Percentiles rank a stretch among this genome's conserved stretches.
Conservation (phyloP, 2,113 vertebrate genomes). For the Paralichthys olivaceus region DNA sequence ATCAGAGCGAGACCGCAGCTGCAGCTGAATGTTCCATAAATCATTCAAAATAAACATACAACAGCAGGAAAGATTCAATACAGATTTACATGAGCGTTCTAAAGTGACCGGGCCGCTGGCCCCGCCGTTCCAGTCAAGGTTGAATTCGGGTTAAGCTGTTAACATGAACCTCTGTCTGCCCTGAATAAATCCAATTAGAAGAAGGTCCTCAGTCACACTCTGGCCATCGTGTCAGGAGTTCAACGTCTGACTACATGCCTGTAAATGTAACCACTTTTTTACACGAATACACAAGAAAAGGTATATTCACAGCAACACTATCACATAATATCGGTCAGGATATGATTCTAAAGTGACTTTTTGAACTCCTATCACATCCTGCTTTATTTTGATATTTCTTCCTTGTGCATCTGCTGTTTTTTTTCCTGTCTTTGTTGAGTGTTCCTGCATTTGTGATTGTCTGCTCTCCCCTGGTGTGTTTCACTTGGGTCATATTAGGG, state of each 20-base stretch:
- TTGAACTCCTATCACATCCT: too few relatives aligned
- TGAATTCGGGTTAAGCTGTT: conserved; percentile 10
- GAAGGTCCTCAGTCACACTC: not conserved
- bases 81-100: not conserved
- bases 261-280: not conserved
- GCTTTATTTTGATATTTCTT: too few relatives aligned
- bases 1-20: conserved; percentile 27
- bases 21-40: conserved; percentile 21
- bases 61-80: not conserved
- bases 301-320: too few relatives aligned
- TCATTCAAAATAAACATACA: conserved; percentile 16
- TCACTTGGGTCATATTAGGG: too few relatives aligned
- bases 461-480: too few relatives aligned
- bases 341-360: too few relatives aligned
- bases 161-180: conserved; percentile 18
- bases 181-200: conserved; percentile 5
- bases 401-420: too few relatives aligned
- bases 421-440: too few relatives aligned
- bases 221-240: not conserved
- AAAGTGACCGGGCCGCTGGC: conserved; percentile 18
- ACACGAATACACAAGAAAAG: too few relatives aligned
- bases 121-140: not conserved
- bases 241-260: not conserved
- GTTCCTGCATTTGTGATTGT: too few relatives aligned
- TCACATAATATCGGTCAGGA: too few relatives aligned